Evolutionary conservation across 2,113 vertebrate genomes (phyloP), one percentile per base, ranked within the genome.

Genomic region (Megaleporinus macrocephalus): DNA sequence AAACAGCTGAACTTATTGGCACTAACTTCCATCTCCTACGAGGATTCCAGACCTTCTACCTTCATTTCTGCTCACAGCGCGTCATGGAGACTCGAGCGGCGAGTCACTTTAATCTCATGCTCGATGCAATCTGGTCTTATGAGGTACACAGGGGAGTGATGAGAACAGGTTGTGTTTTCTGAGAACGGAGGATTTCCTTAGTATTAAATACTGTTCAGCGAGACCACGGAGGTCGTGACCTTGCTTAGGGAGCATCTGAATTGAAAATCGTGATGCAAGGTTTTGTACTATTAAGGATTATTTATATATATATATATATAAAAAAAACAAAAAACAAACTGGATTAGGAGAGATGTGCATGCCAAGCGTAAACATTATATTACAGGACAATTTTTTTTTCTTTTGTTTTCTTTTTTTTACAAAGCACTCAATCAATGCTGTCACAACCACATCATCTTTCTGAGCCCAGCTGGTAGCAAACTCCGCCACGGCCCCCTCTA

Each of bases 1-100:
- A 61, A 57, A 44, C 53, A 44, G 61, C 36, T 62, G 91, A 93
- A 94, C 94, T 94, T 94, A 95, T 94, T 96, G 95, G 95, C 95
- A 95, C 68, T 6, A 63, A 61, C 27, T n/a, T 70, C 68, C 27
- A 27, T 75, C 26, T 13, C 24, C 15, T 22, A 49, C 36, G 13
- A 33, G 0, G 20, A 76, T 24, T 61, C 9, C 22, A 33, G 22
- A 7, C 53, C 53, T 16, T 18, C 49, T 13, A 10, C 29, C 16
- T 22, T 18, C 20, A 68, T 20, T 36, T 22, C 65, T 10, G 33
- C n/a, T 18, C 30, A 36, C 16, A 1, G 27, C 24, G 62, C 2
- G 36, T 13, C 65, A 68, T 33, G n/a, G 3, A 27, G 44, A 24
- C 24, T 18, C 6, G n/a, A 27, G 4, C 1, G 1, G 1, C 5